Evolutionary conservation across 2,797 vertebrate species (phyloP), one percentile per base, ranked within the genome.

Genomic region (Lerista edwardsae): DNA sequence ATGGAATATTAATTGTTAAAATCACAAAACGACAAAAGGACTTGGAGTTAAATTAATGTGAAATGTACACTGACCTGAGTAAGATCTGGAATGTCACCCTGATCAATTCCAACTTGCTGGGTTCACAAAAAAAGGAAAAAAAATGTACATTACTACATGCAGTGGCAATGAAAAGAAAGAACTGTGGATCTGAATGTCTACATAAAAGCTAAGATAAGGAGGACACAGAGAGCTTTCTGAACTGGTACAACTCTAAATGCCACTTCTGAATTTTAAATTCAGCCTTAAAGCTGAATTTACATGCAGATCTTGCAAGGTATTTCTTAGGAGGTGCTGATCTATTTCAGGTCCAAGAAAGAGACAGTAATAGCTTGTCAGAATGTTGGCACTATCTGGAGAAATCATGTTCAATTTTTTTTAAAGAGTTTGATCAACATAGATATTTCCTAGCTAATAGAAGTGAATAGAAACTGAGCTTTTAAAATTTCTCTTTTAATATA

Each of bases 71-170:
- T 98, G 96, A 99, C 98, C 98, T 99, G 97, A 96, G 97, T 98
- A 95, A 99, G 97, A 97, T 98, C 96, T 91, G 98, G 98, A 97
- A 99, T 98, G 96, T 98, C 96, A 95, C 97, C 97, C 96, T 97
- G 97, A 97, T 98, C 97, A 96, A 99, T 98, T 97, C 98, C 98
- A 97, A 98, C 97, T 98, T 98, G 97, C 98, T 99, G 97, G 96
- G 94, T 94, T 98, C 96, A 96, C 94, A 97, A 95, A 97, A 97
- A 96, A 89, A 82, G 80, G 83, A 92, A 93, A 86, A 89, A 76
- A 81, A 90, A 74, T 76, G 62, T 68, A 92, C 27, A 88, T 96
- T 94, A 95, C 27, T 94, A 81, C 85, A 91, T 55, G 87, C 69
- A 94, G 79, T 64, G 82, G 61, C 72, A 94, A 90, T 62, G 82